Conservation (phyloP, 2,888 invertebrate genomes). For the Galerucella calmariensis region DNA sequence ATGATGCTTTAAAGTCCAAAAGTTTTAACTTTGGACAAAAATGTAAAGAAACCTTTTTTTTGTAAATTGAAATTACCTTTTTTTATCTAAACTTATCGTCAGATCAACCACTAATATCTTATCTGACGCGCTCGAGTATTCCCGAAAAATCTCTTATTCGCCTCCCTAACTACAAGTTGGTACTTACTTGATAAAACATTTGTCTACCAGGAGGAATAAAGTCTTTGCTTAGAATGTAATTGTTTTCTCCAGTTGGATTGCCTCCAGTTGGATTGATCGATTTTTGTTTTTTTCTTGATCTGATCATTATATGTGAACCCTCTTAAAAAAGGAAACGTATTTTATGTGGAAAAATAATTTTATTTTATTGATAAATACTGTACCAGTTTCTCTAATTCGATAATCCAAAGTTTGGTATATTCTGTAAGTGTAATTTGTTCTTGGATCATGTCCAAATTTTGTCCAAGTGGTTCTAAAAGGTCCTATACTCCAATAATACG, state of each 20-base stretch:
- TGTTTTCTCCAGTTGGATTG: slow-evolving; percentile 62
- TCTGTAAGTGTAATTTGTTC: slow-evolving; percentile 80
- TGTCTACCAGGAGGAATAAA: slow-evolving; percentile 84
- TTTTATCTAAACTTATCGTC: too few species aligned
- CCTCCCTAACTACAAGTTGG: too few species aligned
- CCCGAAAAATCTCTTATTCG: too few species aligned
- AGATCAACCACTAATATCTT: too few species aligned
- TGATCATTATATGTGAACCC: slow-evolving; percentile 67
- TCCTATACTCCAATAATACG: slow-evolving; percentile 87
- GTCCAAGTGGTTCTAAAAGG: slow-evolving; percentile 96
- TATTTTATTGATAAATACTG: not conserved
- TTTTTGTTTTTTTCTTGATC: slow-evolving; percentile 64
- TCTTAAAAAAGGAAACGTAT: slow-evolving; percentile 55
- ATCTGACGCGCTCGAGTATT: too few species aligned
- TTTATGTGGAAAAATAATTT: too few species aligned
- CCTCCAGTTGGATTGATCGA: too few species aligned
- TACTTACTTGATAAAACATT: slow-evolving; percentile 85
- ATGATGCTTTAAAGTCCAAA: too few species aligned
- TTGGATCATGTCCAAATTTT: slow-evolving; percentile 90
- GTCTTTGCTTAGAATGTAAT: slow-evolving; percentile 75
- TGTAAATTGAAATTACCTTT: too few species aligned
- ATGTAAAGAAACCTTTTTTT: too few species aligned
- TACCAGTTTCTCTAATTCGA: slow-evolving; percentile 70
- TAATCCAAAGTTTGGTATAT: slow-evolving; percentile 92
- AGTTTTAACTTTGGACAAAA: too few species aligned